These are phyloP conservation scores for Notothenia coriiceps DNA, from an alignment of 2,113 vertebrate species.

Conservation along the genomic window DNA sequence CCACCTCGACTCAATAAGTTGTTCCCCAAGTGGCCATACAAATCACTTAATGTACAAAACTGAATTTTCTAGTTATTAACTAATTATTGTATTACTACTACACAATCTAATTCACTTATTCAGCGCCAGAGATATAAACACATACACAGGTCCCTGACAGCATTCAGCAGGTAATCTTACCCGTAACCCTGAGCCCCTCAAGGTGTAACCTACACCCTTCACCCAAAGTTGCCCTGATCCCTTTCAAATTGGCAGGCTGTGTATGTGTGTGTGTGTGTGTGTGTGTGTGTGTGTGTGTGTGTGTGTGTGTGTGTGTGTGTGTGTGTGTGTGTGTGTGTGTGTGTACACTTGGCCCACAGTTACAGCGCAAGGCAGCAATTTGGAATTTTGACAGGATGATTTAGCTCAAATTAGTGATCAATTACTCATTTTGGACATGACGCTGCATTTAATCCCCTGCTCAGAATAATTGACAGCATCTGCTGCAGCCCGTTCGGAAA, in stretches of 20 bases:
- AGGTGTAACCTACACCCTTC: neutral
- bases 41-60: no score
- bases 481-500: conserved; percentile 2
- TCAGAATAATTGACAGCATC: conserved; percentile 25
- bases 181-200: neutral
- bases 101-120: neutral
- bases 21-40: neutral
- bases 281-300: no score
- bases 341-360: conserved; percentile 7
- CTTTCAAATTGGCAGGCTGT: conserved; percentile 8
- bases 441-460: conserved; percentile 31
- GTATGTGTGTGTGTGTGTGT: no score
- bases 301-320: no score
- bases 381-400: conserved; percentile 48
- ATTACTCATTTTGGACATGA: conserved; percentile 37
- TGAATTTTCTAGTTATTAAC: neutral
- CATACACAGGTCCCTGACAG: neutral
- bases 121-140: neutral
- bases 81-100: neutral
- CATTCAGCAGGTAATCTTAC: conserved; percentile 3
- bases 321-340: no score
- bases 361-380: conserved; percentile 35
- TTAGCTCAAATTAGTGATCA: conserved; percentile 48
- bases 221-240: neutral
- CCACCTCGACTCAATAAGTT: neutral